A percentile compares a stretch with the other conserved stretches of the same genome.
Conservation (phyloP, 2,797 vertebrate species). For the Coregonus suidteri region DNA sequence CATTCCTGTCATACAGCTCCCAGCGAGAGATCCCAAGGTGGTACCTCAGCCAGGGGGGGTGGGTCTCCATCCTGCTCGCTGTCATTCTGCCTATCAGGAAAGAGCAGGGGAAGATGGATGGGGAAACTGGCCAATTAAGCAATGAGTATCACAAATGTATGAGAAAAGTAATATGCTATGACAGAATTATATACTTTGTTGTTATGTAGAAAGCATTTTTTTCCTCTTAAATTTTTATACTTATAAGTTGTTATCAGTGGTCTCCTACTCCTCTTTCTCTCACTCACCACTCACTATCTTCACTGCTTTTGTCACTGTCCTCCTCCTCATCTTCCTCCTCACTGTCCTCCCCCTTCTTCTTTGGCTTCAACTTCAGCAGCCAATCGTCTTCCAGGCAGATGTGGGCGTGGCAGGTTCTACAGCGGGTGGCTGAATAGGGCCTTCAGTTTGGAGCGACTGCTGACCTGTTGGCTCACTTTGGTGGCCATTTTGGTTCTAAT, state of each 20-base stretch:
- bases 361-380: slow-evolving; percentile 75
- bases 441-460: slow-evolving; percentile 66
- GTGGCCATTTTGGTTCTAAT: slow-evolving; percentile 10
- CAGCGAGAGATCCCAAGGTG: slow-evolving; percentile 82
- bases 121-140: background rate
- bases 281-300: slow-evolving; percentile 56
- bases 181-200: background rate
- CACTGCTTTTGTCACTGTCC: background rate
- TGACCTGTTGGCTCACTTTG: slow-evolving; percentile 20
- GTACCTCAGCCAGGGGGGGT: slow-evolving; percentile 81
- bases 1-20: slow-evolving; percentile 78
- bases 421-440: slow-evolving; percentile 80
- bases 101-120: background rate
- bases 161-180: background rate
- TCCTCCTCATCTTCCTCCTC: slow-evolving; percentile 37
- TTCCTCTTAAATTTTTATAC: too few species aligned
- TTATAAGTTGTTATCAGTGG: too few species aligned
- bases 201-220: background rate
- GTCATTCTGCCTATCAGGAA: slow-evolving; percentile 63
- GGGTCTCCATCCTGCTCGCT: slow-evolving; percentile 68
- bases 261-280: background rate
- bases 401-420: slow-evolving; percentile 72
- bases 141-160: background rate
- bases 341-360: slow-evolving; percentile 43
- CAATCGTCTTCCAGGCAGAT: slow-evolving; percentile 76